Conservation (phyloP, 2,888 invertebrate species). For the Amphipyra berbera region DNA sequence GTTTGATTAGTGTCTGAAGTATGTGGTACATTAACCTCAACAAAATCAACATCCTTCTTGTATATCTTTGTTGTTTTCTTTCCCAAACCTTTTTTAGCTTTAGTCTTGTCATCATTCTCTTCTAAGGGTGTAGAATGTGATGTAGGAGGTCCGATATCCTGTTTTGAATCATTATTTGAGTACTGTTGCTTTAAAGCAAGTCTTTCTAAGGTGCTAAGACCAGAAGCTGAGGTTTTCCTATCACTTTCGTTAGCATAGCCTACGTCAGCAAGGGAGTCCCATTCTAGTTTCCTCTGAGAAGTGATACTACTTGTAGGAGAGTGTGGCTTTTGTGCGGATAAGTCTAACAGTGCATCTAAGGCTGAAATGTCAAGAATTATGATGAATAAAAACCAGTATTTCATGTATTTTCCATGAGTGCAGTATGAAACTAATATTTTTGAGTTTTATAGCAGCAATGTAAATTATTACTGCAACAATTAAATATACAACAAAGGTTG, state of each 20-base stretch:
- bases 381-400: constrained; percentile 6
- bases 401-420: no score
- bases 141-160: constrained; percentile 82
- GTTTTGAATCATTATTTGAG: constrained; percentile 79
- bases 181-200: constrained; percentile 89
- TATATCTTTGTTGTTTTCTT: constrained; percentile 81
- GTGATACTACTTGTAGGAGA: constrained; percentile 94
- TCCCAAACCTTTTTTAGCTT: constrained; percentile 71
- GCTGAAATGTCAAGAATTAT: constrained; percentile 72
- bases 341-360: constrained; percentile 77
- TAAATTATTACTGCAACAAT: no score
- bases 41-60: constrained; percentile 79
- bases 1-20: constrained; percentile 64
- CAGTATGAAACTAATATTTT: no score
- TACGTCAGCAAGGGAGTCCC: constrained; percentile 97
- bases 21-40: constrained; percentile 80
- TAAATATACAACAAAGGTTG: no score
- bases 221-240: constrained; percentile 83
- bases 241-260: constrained; percentile 92
- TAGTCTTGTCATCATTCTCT: constrained; percentile 70
- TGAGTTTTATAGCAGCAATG: no score
- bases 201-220: constrained; percentile 91
- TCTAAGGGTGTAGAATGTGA: constrained; percentile 89
- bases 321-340: constrained; percentile 81
- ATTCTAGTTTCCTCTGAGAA: constrained; percentile 94